Evolutionary conservation across 1,140 invertebrate genomes (phyloP).

Genomic region (Halesus radiatus): DNA sequence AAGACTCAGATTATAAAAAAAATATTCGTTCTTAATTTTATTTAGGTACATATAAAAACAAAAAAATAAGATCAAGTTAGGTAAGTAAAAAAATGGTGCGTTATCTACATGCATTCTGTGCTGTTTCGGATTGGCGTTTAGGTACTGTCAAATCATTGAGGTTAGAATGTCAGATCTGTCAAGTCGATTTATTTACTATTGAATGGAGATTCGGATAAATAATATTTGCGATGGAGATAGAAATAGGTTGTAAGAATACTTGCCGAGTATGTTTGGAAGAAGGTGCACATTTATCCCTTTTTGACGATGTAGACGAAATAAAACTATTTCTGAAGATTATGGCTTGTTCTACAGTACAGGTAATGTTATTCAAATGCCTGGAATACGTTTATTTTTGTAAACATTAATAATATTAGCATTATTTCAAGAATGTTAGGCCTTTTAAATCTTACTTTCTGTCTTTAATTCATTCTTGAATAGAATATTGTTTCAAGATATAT

Average conservation of each 20-base stretch:
- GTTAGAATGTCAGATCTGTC: constrained; percentile 17
- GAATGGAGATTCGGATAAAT: not conserved
- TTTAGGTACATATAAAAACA: too few relatives aligned
- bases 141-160: constrained; percentile 24
- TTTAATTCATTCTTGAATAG: not conserved
- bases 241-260: constrained; percentile 7
- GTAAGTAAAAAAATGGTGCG: too few relatives aligned
- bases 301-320: constrained; percentile 40
- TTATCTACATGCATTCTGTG: too few relatives aligned
- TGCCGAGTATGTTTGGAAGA: constrained; percentile 51
- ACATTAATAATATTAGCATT: not conserved
- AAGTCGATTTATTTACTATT: constrained; percentile 3
- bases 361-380: not conserved
- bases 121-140: not conserved
- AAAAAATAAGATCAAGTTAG: too few relatives aligned
- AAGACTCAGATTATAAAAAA: too few relatives aligned
- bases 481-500: not conserved
- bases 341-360: constrained; percentile 54
- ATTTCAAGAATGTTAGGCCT: not conserved
- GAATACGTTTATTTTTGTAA: not conserved
- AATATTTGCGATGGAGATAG: constrained; percentile 32
- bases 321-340: constrained; percentile 53
- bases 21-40: too few relatives aligned
- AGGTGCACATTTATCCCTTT: constrained; percentile 47
- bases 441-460: constrained; percentile 10